Base-by-base conservation (phyloP, 2,888 invertebrate genomes). In the Limnephilus marmoratus region DNA sequence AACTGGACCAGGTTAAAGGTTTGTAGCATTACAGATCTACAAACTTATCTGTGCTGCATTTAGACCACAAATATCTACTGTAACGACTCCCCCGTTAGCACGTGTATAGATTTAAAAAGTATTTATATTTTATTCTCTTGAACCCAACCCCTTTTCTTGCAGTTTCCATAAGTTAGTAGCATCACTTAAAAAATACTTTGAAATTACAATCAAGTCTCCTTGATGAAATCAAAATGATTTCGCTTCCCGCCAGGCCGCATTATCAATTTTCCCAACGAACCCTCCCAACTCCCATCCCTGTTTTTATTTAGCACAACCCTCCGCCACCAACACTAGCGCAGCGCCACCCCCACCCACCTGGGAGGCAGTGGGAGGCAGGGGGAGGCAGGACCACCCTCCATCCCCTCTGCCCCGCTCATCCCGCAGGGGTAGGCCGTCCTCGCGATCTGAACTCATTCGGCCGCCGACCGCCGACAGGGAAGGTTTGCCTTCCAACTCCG, bases 281-380 rank as follows among this genome's bases (percentile, higher is more conserved):
- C 68, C 24, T 24, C 53, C 53, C 53, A 18, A 53, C 68, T 68
- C 68, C 68, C 68, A 68, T 24, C 68, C 68, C 68, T 68, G 68
- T 68, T 68, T 68, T 68, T 68, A 68, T 68, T 34, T 68, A 86
- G 90, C 80, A 82, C 24, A 31, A 91, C 49, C 81, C 83, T 85
- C 82, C 81, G 31, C 15, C 80, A 31, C 91, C 18, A n/a, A n/a
- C 45, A 53, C 85, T 92, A 93, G 93, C 93, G 94, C 93, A 92
- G 80, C 90, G 88, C 91, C 92, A 92, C 92, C 90, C 88, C 94
- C 45, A 11, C 11, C 91, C 94, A 0, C 29, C 94, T 94, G 94
- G 95, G 80, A 68, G 68, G 24, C 68, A 68, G 68, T 31, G 31
- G 31, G n/a, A n/a, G n/a, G n/a, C 94, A 94, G 94, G 95, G 85